Percentiles rank a stretch among this genome's conserved stretches.
phyloP scores from a whole-genome alignment of 1,140 invertebrate genomes.

The Neodiprion virginianus region DNA sequence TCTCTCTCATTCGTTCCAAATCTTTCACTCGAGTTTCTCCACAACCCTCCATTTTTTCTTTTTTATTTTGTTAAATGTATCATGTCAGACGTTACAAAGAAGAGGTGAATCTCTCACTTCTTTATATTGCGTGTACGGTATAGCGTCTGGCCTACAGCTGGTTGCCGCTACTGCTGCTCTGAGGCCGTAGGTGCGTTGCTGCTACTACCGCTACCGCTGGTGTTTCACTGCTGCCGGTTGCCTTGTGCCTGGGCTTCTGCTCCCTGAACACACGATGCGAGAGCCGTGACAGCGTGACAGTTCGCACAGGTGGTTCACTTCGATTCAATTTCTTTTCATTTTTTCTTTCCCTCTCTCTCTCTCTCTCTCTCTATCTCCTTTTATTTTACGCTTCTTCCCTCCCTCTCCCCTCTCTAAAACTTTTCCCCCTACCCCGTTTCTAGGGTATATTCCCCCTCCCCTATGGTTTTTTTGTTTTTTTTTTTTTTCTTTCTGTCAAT shows the following conservation, averaged over 20 bases:
- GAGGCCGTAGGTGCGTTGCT: no score
- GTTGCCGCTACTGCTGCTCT: no score
- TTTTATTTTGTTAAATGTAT: neutral
- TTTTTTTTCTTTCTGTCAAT: conserved; percentile 20
- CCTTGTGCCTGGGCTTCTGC: no score
- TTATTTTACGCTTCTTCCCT: neutral
- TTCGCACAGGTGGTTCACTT: no score
- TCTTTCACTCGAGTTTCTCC: conserved; percentile 21
- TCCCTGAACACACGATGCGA: no score
- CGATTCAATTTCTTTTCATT: neutral
- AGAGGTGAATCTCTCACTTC: no score
- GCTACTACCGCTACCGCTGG: no score
- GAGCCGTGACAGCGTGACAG: no score
- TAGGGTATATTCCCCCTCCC: neutral
- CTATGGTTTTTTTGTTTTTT: conserved; percentile 8
- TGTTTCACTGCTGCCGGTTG: no score
- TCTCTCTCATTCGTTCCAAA: conserved; percentile 27
- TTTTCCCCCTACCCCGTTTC: neutral
- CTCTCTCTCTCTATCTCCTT: neutral
- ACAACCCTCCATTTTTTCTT: conserved; percentile 1
- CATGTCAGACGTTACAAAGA: neutral
- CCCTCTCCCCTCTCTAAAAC: conserved; percentile 2
- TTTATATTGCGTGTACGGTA: no score
- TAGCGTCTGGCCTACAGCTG: no score
- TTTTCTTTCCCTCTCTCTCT: neutral